Evolutionary conservation across 2,888 invertebrate genomes (phyloP), one percentile per base, ranked within the genome.

Genomic region (Phengaris arion): DNA sequence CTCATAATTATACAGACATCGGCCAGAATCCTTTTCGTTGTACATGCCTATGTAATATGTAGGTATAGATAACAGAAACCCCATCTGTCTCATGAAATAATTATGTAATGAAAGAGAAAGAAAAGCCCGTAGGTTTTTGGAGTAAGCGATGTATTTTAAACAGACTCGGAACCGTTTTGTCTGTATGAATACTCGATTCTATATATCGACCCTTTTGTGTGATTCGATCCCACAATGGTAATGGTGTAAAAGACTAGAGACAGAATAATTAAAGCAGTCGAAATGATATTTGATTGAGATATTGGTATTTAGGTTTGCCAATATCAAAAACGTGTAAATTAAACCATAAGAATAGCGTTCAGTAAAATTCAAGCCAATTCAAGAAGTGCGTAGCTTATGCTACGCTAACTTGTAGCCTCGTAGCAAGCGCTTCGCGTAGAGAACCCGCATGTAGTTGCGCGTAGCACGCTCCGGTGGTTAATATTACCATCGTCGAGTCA

Each of bases 81-180:
- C 35, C 7, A 64, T 45, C 45, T 64, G 64, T 13, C 64, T 64
- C 64, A 64, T 64, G 6, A 64, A 64, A 45, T 64, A 12, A 64
- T 64, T 45, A 10, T 45, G 64, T 64, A 35, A 45, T 12, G 64
- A 64, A 64, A 64, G 64, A 5, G 64, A 64, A 64, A 64, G 64
- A 64, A 64, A 22, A 5, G 12, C 35, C 64, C 35, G 0, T 64
- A 35, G 52, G 35, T 35, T 12, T 64, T 64, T 22, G 35, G 6
- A 45, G 6, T 45, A 35, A 64, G 35, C 64, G 35, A 64, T 64
- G 35, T 45, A 7, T 64, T 64, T 45, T 64, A 64, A 64, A 45
- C 13, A 45, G 64, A 35, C 6, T 64, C 35, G 64, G 12, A 64
- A 45, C 7, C 13, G 35, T 64, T 64, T 64, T 35, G 64, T 64